A percentile compares a stretch with the other conserved stretches of the same genome.
Conservation (phyloP, 2,113 vertebrate genomes). For the Ellobius talpinus region DNA sequence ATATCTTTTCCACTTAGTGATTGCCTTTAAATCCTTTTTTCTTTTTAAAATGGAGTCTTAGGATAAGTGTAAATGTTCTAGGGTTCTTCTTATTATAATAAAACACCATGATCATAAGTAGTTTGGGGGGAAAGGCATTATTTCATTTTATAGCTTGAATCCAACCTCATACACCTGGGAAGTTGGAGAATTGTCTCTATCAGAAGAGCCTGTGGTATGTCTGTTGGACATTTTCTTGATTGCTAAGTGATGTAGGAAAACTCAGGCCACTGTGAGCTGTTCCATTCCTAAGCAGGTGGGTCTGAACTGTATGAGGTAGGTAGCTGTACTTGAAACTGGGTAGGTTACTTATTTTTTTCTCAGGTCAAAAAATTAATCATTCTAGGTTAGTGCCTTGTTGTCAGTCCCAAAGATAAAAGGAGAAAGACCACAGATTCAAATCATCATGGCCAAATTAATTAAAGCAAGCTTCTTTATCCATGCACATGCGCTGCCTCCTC, state of each 20-base stretch:
- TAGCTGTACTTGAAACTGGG: not conserved
- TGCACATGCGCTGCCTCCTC: accelerated
- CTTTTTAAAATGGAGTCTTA: not conserved
- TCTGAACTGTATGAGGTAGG: not conserved
- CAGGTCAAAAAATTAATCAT: not conserved
- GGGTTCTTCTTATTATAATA: not conserved
- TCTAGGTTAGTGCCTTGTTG: not conserved
- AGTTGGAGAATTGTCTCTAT: not conserved
- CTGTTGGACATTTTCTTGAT: not conserved
- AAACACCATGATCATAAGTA: not conserved
- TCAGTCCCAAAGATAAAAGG: not conserved
- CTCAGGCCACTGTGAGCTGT: not conserved
- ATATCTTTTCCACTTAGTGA: not conserved
- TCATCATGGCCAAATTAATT: not conserved
- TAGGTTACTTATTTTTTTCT: slow-evolving; percentile 5
- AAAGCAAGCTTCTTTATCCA: not conserved
- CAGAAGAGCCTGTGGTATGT: not conserved
- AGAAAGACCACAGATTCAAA: not conserved
- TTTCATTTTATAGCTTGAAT: not conserved
- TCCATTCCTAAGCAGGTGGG: not conserved
- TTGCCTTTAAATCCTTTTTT: not conserved
- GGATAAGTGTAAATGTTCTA: not conserved
- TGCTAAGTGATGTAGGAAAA: not conserved
- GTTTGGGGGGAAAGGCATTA: not conserved
- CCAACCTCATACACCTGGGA: not conserved